These are phyloP conservation scores for Monoplex corrugatus DNA, from an alignment of 2,888 invertebrate genomes.

Conservation along the genomic window DNA sequence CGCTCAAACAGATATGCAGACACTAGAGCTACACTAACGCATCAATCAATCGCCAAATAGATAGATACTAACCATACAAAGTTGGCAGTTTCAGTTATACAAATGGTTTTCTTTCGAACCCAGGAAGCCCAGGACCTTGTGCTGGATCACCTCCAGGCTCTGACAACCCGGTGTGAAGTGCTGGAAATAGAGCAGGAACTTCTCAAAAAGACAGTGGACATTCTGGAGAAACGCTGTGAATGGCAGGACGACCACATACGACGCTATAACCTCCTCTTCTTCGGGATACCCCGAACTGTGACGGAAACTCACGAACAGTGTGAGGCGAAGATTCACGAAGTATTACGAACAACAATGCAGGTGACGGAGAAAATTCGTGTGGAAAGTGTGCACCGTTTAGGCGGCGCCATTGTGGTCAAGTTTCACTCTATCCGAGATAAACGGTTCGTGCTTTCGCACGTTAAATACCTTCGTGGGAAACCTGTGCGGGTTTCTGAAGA, in stretches of 20 bases:
- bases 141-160: not conserved
- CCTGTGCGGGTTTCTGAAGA: slow-evolving; percentile 21
- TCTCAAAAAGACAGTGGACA: not conserved
- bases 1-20: not conserved
- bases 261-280: slow-evolving; percentile 34
- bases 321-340: slow-evolving; percentile 11
- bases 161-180: not conserved
- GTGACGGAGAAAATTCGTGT: not conserved
- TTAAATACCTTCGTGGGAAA: not conserved
- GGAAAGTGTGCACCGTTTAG: not conserved
- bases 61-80: not conserved
- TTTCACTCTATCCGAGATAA: slow-evolving; percentile 9
- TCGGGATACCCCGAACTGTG: slow-evolving; percentile 27
- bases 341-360: slow-evolving; percentile 9
- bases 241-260: slow-evolving; percentile 2
- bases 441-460: slow-evolving; percentile 24
- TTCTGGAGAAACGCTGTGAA: not conserved
- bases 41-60: not conserved
- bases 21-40: not conserved
- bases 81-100: not conserved
- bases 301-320: slow-evolving; percentile 36
- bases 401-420: not conserved
- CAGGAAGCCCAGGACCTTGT: slow-evolving; percentile 27
- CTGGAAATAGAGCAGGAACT: slow-evolving; percentile 14
- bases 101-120: not conserved